Evolutionary conservation across 2,113 vertebrate genomes (phyloP).

Genomic region (Glaucomys volans): DNA sequence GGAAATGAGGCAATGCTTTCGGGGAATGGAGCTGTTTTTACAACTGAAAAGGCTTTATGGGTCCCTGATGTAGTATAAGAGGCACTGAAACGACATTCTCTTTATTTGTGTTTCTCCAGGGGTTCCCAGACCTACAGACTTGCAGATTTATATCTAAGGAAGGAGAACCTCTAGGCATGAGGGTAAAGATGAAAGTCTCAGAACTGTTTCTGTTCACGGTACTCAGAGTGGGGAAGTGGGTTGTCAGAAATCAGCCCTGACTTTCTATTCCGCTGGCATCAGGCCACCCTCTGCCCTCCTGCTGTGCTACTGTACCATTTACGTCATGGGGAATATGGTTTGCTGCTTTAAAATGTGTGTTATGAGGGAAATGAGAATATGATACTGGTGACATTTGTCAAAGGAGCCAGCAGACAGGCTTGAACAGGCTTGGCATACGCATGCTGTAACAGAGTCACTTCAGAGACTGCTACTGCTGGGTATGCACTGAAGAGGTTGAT

Average conservation of each 20-base stretch:
- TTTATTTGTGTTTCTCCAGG: background rate
- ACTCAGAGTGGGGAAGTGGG: background rate
- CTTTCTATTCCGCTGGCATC: background rate
- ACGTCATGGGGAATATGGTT: background rate
- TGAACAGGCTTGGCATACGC: background rate
- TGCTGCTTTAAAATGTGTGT: conserved; percentile 51
- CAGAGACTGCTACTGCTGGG: background rate
- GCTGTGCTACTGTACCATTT: background rate
- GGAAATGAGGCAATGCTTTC: background rate
- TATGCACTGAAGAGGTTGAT: background rate
- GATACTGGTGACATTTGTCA: conserved; percentile 57
- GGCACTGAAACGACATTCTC: background rate
- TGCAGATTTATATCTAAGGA: conserved; percentile 20
- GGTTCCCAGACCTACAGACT: background rate
- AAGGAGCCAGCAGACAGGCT: background rate
- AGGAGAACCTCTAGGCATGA: background rate
- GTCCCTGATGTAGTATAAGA: background rate
- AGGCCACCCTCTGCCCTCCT: background rate
- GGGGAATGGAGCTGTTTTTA: background rate
- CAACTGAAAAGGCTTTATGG: background rate
- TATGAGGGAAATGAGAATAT: conserved; percentile 52
- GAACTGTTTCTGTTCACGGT: background rate
- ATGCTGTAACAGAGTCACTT: background rate
- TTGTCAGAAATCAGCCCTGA: conserved; percentile 16
- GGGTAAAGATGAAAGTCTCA: background rate